Conservation (phyloP, 2,113 vertebrate genomes). For the Cisticola juncidis region DNA sequence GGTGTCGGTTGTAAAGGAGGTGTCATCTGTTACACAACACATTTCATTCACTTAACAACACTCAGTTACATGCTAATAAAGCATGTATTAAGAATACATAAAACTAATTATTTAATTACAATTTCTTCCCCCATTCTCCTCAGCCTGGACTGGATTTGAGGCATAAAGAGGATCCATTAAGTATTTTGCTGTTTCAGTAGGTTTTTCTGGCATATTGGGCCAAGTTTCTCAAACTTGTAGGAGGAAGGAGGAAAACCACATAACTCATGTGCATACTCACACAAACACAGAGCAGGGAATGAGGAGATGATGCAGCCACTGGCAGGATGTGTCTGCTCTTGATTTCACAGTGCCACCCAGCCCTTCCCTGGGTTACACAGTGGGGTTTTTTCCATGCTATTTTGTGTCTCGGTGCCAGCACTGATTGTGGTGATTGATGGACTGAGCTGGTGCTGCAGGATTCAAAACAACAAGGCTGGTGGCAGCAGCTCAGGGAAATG, state of each 20-base stretch:
- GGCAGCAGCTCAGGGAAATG: neutral
- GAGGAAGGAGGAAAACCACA: neutral
- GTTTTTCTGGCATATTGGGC: neutral
- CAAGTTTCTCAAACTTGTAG: neutral
- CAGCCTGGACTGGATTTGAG: neutral
- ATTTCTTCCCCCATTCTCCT: neutral
- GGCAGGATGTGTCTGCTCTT: constrained; percentile 24
- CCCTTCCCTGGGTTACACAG: neutral
- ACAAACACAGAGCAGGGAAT: neutral
- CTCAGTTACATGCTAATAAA: constrained; percentile 21
- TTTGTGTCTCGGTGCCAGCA: neutral
- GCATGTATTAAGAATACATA: neutral
- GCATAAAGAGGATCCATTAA: neutral
- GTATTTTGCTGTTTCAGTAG: neutral
- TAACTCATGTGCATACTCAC: neutral
- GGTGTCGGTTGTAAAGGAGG: neutral
- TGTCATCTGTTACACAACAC: neutral
- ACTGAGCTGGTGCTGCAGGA: constrained; percentile 26
- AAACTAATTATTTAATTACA: neutral
- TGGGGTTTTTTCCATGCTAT: neutral
- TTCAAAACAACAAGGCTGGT: constrained; percentile 1
- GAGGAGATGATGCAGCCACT: neutral
- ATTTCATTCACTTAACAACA: constrained; percentile 2
- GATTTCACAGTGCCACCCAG: constrained; percentile 11
- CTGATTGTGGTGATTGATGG: constrained; percentile 34